phyloP scores from a whole-genome alignment of 2,113 vertebrate species.

The Chroicocephalus ridibundus region DNA sequence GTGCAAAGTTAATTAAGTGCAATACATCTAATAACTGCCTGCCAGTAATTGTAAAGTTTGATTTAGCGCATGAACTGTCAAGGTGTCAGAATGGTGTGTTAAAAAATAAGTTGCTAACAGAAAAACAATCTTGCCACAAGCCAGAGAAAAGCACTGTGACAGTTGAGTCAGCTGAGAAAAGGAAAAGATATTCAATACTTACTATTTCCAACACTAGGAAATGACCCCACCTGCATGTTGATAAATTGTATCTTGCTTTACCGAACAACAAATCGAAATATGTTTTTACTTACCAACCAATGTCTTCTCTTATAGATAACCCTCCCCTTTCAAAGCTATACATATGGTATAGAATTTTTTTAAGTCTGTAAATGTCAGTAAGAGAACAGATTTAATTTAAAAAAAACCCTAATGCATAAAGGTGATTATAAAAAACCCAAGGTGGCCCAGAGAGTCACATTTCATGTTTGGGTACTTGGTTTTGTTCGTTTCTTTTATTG shows the following conservation, averaged over 20 bases:
- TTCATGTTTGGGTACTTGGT: background rate
- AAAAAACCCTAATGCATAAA: background rate
- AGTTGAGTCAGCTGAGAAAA: background rate
- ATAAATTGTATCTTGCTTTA: background rate
- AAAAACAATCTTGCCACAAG: constrained; percentile 6
- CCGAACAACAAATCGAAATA: background rate
- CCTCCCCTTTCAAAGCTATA: background rate
- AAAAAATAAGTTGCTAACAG: constrained; percentile 45
- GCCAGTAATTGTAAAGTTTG: constrained; percentile 79
- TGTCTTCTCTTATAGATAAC: background rate
- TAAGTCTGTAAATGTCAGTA: background rate
- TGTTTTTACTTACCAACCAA: background rate
- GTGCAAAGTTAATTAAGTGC: constrained; percentile 76
- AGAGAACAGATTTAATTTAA: background rate
- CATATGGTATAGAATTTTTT: background rate
- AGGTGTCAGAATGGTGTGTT: constrained; percentile 41
- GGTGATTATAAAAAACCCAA: background rate
- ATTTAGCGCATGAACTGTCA: constrained; percentile 65
- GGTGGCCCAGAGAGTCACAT: background rate
- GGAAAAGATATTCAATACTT: background rate
- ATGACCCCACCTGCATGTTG: background rate
- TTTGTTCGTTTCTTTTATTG: background rate
- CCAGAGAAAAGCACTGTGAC: background rate
- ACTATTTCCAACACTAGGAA: background rate
- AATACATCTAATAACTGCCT: constrained; percentile 73